phyloP scores from a whole-genome alignment of 2,888 invertebrate species.

The Pedicia rivosa region DNA sequence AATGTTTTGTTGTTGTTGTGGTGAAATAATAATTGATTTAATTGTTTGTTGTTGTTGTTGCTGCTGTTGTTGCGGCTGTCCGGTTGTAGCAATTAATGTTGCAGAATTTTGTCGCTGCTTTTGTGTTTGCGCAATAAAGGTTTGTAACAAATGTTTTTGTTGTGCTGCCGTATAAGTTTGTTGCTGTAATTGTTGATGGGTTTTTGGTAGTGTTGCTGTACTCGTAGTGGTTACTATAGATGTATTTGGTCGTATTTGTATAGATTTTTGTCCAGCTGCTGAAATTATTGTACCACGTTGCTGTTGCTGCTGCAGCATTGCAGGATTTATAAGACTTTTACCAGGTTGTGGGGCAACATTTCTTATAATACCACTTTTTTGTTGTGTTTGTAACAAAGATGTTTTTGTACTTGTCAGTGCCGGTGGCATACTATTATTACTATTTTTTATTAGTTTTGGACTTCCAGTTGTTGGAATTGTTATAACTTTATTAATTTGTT shows the following conservation, averaged over 20 bases:
- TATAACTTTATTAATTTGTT: not conserved
- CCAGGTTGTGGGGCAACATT: constrained; percentile 11
- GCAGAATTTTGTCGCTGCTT: constrained; percentile 10
- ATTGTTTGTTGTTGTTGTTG: constrained; percentile 9
- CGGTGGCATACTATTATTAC: constrained; percentile 6
- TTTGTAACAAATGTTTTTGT: constrained; percentile 24
- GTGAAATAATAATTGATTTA: constrained; percentile 15
- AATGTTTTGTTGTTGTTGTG: constrained; percentile 14
- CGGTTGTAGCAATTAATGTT: constrained; percentile 8
- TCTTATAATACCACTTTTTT: constrained; percentile 9
- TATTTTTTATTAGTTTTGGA: constrained; percentile 10
- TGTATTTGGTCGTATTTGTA: constrained; percentile 4
- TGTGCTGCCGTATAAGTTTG: constrained; percentile 23
- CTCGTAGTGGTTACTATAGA: constrained; percentile 1
- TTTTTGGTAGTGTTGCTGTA: constrained; percentile 6
- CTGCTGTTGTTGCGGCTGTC: constrained; percentile 16
- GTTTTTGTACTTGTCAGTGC: constrained; percentile 8
- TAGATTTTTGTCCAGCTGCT: not conserved
- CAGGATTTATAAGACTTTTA: constrained; percentile 14
- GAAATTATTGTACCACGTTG: constrained; percentile 1
- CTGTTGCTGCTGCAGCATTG: constrained; percentile 12
- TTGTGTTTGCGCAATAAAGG: constrained; percentile 17
- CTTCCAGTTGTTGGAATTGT: constrained; percentile 3
- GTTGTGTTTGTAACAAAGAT: constrained; percentile 5
- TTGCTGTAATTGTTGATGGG: constrained; percentile 14